Percentiles rank a stretch among this genome's conserved stretches.
These are phyloP conservation scores for Aldrovandia affinis DNA, from an alignment of 2,797 vertebrate genomes.

Conservation along the genomic window DNA sequence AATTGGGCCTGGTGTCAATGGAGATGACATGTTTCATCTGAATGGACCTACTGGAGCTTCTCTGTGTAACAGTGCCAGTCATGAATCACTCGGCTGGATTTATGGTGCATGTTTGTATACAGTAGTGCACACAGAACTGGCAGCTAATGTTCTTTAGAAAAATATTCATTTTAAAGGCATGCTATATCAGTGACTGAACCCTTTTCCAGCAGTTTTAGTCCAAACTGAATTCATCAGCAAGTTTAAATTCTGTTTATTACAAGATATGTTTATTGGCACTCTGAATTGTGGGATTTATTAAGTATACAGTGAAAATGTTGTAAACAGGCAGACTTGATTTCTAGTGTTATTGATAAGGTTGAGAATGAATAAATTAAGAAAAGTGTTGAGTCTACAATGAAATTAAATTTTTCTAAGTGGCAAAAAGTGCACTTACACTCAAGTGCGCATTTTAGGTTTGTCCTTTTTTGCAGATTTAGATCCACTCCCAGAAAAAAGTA, in stretches of 20 bases:
- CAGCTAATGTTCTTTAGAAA: conserved; percentile 27
- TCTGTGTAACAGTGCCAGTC: conserved; percentile 36
- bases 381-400: background rate
- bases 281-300: conserved; percentile 62
- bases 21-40: conserved; percentile 77
- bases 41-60: conserved; percentile 59
- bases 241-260: conserved; percentile 39
- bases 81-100: conserved; percentile 43
- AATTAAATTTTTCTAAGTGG: background rate
- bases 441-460: background rate
- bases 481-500: background rate
- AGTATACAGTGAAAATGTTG: conserved; percentile 48
- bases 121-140: conserved; percentile 30
- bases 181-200: conserved; percentile 33
- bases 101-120: conserved; percentile 53
- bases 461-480: background rate
- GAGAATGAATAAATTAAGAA: conserved; percentile 37
- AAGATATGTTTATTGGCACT: conserved; percentile 69
- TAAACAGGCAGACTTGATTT: conserved; percentile 59
- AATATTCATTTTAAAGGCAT: conserved; percentile 40
- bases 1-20: conserved; percentile 77
- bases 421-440: background rate
- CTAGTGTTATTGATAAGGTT: conserved; percentile 61
- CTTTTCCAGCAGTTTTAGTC: conserved; percentile 38
- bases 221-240: conserved; percentile 46